A percentile compares a stretch with the other conserved stretches of the same genome.
phyloP scores from a whole-genome alignment of 2,888 invertebrate genomes.

The Coleophora flavipennella region DNA sequence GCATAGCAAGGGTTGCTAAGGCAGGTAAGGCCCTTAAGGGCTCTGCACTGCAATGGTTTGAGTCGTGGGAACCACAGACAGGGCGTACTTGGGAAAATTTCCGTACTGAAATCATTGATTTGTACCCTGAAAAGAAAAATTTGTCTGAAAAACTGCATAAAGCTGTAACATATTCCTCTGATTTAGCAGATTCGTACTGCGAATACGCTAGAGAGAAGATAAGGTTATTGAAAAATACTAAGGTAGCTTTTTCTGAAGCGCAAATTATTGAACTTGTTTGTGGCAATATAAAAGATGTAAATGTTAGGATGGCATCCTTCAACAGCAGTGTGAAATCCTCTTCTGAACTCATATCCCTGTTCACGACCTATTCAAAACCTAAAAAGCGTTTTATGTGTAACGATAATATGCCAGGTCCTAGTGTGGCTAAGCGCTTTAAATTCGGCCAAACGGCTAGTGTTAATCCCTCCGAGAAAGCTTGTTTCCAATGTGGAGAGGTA shows the following conservation, averaged over 20 bases:
- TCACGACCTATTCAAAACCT: conserved; percentile 16
- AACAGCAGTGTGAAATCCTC: conserved; percentile 16
- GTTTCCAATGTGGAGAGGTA: conserved; percentile 6
- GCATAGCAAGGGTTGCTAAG: conserved; percentile 12
- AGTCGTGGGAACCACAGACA: conserved; percentile 9
- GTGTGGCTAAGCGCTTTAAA: background rate
- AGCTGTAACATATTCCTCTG: conserved; percentile 14
- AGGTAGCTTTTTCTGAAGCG: conserved; percentile 10
- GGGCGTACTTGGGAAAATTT: conserved; percentile 13
- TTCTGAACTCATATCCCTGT: conserved; percentile 16
- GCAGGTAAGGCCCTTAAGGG: conserved; percentile 20
- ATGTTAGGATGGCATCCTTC: conserved; percentile 18
- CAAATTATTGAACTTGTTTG: conserved; percentile 16
- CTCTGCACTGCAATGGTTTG: conserved; percentile 17
- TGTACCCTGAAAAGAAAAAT: conserved; percentile 12
- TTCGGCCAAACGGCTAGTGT: background rate
- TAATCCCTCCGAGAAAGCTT: conserved; percentile 1
- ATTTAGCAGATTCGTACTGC: conserved; percentile 13
- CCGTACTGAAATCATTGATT: conserved; percentile 6
- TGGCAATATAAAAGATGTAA: conserved; percentile 14
- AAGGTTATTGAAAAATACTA: conserved; percentile 11
- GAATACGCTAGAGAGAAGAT: conserved; percentile 19
- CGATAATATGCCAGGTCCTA: background rate
- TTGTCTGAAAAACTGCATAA: conserved; percentile 13
- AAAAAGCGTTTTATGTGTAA: conserved; percentile 9